Base-by-base conservation (phyloP, 2,113 vertebrate species). In the Carassius auratus region DNA sequence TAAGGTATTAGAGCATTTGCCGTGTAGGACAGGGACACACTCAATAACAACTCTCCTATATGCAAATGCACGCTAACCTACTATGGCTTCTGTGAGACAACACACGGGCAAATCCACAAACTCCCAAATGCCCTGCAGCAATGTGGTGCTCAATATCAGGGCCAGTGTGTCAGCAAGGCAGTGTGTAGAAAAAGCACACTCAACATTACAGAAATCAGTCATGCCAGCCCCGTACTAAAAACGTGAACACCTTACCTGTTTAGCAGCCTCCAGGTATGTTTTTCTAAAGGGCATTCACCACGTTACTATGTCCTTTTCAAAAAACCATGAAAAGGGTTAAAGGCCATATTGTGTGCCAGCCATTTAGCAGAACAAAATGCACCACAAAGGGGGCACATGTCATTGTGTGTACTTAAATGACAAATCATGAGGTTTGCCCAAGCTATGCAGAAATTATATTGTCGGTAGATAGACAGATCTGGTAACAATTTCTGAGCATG, bases 111-210 rank as follows among this genome's bases (percentile, higher is more conserved):
- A 38, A 55, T 21, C 59, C 78, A 55, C 78, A 23, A 10, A 55
- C 77, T 74, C 23, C 23, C 57, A 86, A 52, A 57, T 45, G 80
- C 83, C 85, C 81, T 55, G 45, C 38, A 86, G 89, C 86, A 66
- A 87, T 78, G 83, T 30, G 68, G 57, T 71, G 61, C 71, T 80
- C 84, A 12, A 85, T 89, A 92, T 91, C 87, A 90, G 76, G 90
- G 91, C 88, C 86, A 92, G 86, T 89, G 90, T 91, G 90, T 92
- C 91, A 90, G 81, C 83, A 26, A 77, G 83, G 84, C 78, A 78
- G 76, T 52, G 74, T 81, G 75, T 80, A 84, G 84, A 84, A 76
- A 83, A 88, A 83, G 73, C 62, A 80, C 62, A 74, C 14, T 84
- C 82, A 75, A 85, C 64, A 79, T 80, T 81, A 61, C 48, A 76